Evolutionary conservation across 2,797 vertebrate genomes (phyloP).

Genomic region (Buphagus erythrorhynchus): DNA sequence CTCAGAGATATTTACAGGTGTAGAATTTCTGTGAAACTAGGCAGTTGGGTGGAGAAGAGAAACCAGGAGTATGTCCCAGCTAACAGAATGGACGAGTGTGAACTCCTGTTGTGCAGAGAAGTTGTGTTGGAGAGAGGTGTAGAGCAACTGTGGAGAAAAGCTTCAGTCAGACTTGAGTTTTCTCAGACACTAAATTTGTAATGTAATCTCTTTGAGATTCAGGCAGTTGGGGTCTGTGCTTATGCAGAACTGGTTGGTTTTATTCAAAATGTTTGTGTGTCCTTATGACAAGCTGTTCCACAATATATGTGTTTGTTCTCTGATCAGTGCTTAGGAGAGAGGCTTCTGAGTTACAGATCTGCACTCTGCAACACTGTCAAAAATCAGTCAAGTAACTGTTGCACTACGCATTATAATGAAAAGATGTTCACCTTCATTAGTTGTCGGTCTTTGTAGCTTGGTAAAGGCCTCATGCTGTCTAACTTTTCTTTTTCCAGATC

Average conservation of each 20-base stretch:
- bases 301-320: neutral
- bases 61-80: neutral
- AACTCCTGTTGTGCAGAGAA: neutral
- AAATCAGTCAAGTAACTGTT: neutral
- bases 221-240: neutral
- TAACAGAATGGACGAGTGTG: neutral
- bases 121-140: neutral
- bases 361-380: neutral
- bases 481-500: conserved; percentile 81
- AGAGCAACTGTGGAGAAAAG: neutral
- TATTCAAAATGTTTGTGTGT: neutral
- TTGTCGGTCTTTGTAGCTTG: neutral
- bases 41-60: neutral
- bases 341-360: neutral
- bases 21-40: neutral
- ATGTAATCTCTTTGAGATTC: neutral
- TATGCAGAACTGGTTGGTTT: neutral
- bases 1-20: neutral
- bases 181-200: neutral
- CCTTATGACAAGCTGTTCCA: neutral
- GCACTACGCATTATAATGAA: neutral
- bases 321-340: neutral
- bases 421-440: neutral
- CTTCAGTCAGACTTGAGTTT: neutral
- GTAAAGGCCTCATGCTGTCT: neutral